Base-by-base conservation (phyloP, 2,888 invertebrate species). In the Meganola albula region DNA sequence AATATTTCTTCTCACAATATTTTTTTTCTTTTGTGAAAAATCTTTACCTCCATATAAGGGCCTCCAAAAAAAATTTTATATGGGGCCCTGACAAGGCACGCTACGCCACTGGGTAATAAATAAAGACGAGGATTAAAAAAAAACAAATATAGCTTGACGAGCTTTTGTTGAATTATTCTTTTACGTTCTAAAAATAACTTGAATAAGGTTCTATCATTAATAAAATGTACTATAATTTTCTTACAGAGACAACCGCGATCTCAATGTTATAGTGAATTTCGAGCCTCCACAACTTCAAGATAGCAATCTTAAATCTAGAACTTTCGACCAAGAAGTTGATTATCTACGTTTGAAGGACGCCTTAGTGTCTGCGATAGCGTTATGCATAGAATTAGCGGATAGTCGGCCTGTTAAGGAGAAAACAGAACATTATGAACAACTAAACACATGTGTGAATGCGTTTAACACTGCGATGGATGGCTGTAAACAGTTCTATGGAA, bases 211-310 rank as follows among this genome's bases (percentile, higher is more conserved):
- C n/a, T n/a, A n/a, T n/a, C n/a, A n/a, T n/a, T n/a, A n/a, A n/a
- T n/a, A n/a, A n/a, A n/a, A n/a, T n/a, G n/a, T n/a, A n/a, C n/a
- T n/a, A n/a, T n/a, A n/a, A n/a, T 6, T 4, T 8, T 4, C 11
- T 13, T 9, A 12, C 62, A 88, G 89, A 27, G 94, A 95, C 77
- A 95, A 95, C 76, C 89, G 94, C 23, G 95, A 96, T 71, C 78
- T 94, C 12, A 86, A 88, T 39, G 91, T 93, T 4, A 90, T 92
- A 58, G 83, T 90, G 6, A 88, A 88, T 49, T 93, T 90, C 90
- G 92, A 93, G 53, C 90, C 91, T 0, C 86, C 84, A 44, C 87
- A 59, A 59, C 75, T 59, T 33, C 73, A 52, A 34, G 86, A 71
- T 44, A 62, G 56, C 2, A 61, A 53, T 4, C 56, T 62, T 10